Percentiles rank a stretch among this genome's conserved stretches.
phyloP scores from a whole-genome alignment of 1,140 invertebrate genomes.

The Xylocopa sonorina region DNA sequence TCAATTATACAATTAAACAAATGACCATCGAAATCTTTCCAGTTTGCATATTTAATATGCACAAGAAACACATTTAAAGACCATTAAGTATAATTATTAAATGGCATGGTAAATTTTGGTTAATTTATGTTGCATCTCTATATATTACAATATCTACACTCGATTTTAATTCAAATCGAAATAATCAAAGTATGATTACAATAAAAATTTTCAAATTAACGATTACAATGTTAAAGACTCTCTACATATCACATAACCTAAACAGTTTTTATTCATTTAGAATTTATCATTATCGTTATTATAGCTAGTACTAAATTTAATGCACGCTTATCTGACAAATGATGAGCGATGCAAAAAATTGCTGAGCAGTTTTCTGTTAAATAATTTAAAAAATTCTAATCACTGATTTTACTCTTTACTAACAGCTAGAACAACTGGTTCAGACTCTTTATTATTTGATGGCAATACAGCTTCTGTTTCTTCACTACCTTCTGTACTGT shows the following conservation, averaged over 20 bases:
- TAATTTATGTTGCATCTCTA: slow-evolving; percentile 59
- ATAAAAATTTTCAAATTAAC: slow-evolving; percentile 71
- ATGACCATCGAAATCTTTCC: slow-evolving; percentile 58
- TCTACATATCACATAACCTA: slow-evolving; percentile 76
- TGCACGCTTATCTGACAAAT: slow-evolving; percentile 66
- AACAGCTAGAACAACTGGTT: slow-evolving; percentile 58
- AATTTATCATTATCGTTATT: slow-evolving; percentile 66
- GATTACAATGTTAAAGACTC: slow-evolving; percentile 75
- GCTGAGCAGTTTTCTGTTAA: slow-evolving; percentile 68
- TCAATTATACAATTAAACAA: slow-evolving; percentile 47
- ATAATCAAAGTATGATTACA: slow-evolving; percentile 71
- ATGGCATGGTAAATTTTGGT: slow-evolving; percentile 67
- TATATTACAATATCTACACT: slow-evolving; percentile 79
- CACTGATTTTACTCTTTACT: slow-evolving; percentile 72
- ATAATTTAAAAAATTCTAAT: slow-evolving; percentile 63
- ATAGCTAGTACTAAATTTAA: slow-evolving; percentile 68
- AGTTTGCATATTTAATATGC: slow-evolving; percentile 69
- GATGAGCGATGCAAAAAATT: slow-evolving; percentile 69
- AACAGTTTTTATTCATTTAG: slow-evolving; percentile 71
- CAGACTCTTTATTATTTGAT: slow-evolving; percentile 69
- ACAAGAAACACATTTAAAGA: slow-evolving; percentile 62
- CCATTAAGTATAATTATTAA: slow-evolving; percentile 65
- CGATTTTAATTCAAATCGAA: slow-evolving; percentile 71
- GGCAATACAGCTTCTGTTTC: slow-evolving; percentile 57
- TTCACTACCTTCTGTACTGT: slow-evolving; percentile 75